Evolutionary conservation across 2,797 vertebrate species (phyloP).

Genomic region (Hapalemur alaotrensis): DNA sequence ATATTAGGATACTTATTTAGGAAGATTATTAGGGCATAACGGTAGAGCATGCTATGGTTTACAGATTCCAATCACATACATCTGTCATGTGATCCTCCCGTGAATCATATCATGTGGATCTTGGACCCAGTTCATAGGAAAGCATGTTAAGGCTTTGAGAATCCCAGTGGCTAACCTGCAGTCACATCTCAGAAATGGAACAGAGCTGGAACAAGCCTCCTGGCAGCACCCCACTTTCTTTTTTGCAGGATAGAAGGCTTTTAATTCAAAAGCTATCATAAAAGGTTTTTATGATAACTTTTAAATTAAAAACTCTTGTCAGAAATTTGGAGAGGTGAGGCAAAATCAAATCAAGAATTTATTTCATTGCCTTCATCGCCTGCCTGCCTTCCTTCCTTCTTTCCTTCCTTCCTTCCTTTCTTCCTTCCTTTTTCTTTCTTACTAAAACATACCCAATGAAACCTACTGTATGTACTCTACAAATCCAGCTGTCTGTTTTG

Average conservation of each 20-base stretch:
- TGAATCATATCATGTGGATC: accelerated
- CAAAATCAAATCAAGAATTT: background rate
- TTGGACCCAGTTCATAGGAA: background rate
- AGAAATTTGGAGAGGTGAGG: background rate
- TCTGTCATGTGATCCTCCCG: background rate
- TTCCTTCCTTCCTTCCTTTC: background rate
- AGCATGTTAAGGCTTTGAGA: background rate
- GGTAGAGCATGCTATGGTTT: accelerated
- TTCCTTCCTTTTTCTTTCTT: background rate
- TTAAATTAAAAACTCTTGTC: background rate
- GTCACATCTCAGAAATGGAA: background rate
- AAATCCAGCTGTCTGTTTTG: background rate
- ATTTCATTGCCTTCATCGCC: background rate
- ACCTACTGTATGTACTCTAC: background rate
- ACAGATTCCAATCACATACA: accelerated
- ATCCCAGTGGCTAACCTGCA: accelerated
- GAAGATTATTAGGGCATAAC: accelerated
- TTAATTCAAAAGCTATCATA: too few species aligned
- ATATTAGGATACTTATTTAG: background rate
- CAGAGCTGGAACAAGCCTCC: background rate
- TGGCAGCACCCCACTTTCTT: accelerated
- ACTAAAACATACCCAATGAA: background rate
- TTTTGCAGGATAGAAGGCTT: background rate
- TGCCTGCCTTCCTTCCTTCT: background rate
- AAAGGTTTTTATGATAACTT: background rate